phyloP scores from a whole-genome alignment of 2,797 vertebrate genomes.

The Cephalopachus bancanus region DNA sequence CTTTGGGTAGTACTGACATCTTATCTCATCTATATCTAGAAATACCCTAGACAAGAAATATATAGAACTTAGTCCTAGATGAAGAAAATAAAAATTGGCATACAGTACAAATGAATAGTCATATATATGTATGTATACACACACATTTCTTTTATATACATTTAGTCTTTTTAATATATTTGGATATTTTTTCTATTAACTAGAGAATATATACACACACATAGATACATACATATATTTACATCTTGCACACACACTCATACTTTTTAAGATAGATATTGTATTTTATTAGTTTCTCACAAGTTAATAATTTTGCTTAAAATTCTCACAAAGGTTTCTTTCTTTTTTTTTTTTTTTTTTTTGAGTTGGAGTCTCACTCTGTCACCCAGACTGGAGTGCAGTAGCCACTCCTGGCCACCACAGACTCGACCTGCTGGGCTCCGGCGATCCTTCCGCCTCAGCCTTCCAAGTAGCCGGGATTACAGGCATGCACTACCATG shows the following conservation, averaged over 20 bases:
- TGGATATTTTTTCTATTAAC: background rate
- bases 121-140: background rate
- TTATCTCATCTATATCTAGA: background rate
- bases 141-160: background rate
- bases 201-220: background rate
- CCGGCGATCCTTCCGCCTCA: too few relatives aligned
- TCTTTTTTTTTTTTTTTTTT: too few relatives aligned
- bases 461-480: too few relatives aligned
- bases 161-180: background rate
- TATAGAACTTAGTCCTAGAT: background rate
- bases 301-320: slow-evolving; percentile 49
- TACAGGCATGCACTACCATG: too few relatives aligned
- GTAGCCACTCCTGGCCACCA: too few relatives aligned
- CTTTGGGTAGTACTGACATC: too few relatives aligned
- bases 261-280: background rate
- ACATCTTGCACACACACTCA: too few relatives aligned
- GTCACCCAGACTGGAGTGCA: too few relatives aligned
- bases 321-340: background rate
- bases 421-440: too few relatives aligned
- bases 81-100: background rate
- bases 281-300: background rate
- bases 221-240: background rate
- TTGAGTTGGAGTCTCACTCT: too few relatives aligned
- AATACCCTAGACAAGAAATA: background rate
- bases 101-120: background rate